phyloP scores from a whole-genome alignment of 2,888 invertebrate genomes.

The Epirrita christyi region DNA sequence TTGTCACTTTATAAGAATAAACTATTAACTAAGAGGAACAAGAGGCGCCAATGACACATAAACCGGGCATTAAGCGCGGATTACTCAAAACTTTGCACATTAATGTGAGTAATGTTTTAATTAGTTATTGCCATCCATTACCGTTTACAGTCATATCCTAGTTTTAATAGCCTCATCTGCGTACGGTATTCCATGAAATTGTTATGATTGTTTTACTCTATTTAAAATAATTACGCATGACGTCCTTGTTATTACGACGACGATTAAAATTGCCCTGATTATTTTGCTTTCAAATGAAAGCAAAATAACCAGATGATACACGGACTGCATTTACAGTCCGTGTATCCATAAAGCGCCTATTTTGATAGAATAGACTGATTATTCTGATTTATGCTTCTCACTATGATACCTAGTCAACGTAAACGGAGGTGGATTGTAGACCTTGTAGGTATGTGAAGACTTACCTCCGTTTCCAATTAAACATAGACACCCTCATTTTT shows the following conservation, averaged over 20 bases:
- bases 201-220: slow-evolving; percentile 11
- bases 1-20: slow-evolving; percentile 17
- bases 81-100: slow-evolving; percentile 58
- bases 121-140: slow-evolving; percentile 16
- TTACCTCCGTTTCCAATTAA: too few relatives aligned
- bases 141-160: slow-evolving; percentile 18
- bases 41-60: slow-evolving; percentile 70
- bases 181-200: slow-evolving; percentile 20
- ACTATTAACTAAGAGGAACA: slow-evolving; percentile 66
- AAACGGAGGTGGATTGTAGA: too few relatives aligned
- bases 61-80: slow-evolving; percentile 52
- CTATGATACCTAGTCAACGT: too few relatives aligned
- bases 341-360: too few relatives aligned
- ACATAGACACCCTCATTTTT: too few relatives aligned
- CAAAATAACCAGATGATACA: too few relatives aligned
- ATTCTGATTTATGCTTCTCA: too few relatives aligned
- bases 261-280: not conserved
- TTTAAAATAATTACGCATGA: slow-evolving; percentile 42
- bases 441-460: too few relatives aligned
- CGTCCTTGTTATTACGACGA: not conserved
- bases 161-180: slow-evolving; percentile 20
- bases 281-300: not conserved
- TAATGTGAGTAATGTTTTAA: slow-evolving; percentile 49
- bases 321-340: too few relatives aligned
- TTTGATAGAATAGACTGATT: too few relatives aligned